Percentiles rank a stretch among this genome's conserved stretches.
Conservation (phyloP, 2,888 invertebrate genomes). For the Cartodere bifasciata region DNA sequence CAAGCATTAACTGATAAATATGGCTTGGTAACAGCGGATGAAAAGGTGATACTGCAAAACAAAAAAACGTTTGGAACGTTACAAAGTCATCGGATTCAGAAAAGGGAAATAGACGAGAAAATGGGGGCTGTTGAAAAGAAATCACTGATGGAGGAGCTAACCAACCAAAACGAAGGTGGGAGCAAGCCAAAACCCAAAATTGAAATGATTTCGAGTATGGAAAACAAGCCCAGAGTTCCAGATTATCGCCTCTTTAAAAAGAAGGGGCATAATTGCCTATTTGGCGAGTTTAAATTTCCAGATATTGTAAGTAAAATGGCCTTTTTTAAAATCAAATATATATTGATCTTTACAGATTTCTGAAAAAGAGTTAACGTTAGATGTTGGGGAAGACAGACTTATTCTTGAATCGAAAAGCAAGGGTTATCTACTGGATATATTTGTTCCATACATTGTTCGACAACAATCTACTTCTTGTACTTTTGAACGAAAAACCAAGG, state of each 20-base stretch:
- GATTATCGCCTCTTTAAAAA: conserved; percentile 47
- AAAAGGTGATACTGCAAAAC: conserved; percentile 58
- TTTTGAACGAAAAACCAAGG: conserved; percentile 42
- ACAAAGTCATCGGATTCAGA: conserved; percentile 61
- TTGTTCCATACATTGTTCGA: conserved; percentile 52
- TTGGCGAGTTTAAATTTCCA: conserved; percentile 51
- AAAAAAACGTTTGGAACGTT: conserved; percentile 61
- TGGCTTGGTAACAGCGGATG: conserved; percentile 51
- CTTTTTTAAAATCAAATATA: background rate
- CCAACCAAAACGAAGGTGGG: conserved; percentile 13
- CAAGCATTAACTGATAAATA: conserved; percentile 73
- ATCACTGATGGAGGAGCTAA: conserved; percentile 20
- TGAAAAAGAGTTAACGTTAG: conserved; percentile 48
- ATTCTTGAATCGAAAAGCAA: conserved; percentile 49
- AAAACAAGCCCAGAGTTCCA: conserved; percentile 34
- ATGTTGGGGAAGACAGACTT: conserved; percentile 65
- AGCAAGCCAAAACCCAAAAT: conserved; percentile 24
- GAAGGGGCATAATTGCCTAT: conserved; percentile 42
- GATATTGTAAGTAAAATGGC: conserved; percentile 36
- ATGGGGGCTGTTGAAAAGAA: conserved; percentile 23
- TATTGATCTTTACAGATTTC: conserved; percentile 38
- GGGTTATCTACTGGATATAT: conserved; percentile 54
- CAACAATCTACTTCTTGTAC: conserved; percentile 40
- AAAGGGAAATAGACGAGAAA: conserved; percentile 45
- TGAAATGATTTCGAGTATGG: conserved; percentile 26